Evolutionary conservation across 2,797 vertebrate species (phyloP).

Genomic region (Cuniculus paca): DNA sequence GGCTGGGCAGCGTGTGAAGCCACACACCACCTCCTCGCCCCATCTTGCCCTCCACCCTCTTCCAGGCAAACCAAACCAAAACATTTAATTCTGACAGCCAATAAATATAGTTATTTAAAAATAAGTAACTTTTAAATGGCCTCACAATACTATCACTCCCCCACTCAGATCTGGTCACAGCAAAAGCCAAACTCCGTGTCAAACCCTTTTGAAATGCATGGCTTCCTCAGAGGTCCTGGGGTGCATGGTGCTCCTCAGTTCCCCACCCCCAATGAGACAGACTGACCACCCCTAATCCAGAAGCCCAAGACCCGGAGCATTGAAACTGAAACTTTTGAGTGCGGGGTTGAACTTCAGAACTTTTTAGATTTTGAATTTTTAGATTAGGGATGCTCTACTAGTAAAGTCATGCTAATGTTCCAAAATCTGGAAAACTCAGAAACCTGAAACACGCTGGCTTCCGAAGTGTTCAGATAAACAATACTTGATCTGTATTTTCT

Average conservation of each 20-base stretch:
- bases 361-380: background rate
- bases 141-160: background rate
- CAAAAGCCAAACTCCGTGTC: background rate
- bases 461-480: background rate
- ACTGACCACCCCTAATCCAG: background rate
- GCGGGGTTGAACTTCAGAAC: too few relatives aligned
- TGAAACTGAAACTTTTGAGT: background rate
- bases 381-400: background rate
- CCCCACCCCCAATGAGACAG: background rate
- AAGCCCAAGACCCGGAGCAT: background rate
- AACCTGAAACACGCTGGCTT: background rate
- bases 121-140: background rate
- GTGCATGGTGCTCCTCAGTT: background rate
- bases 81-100: background rate
- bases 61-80: background rate
- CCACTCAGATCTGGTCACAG: background rate
- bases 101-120: constrained; percentile 19
- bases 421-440: background rate
- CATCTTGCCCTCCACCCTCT: background rate
- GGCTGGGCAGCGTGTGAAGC: background rate
- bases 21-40: background rate
- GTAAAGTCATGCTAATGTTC: background rate
- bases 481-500: background rate
- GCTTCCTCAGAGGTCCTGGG: background rate
- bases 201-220: background rate